Base-by-base conservation (phyloP, 2,888 invertebrate species). In the Eutolmus rufibarbis region DNA sequence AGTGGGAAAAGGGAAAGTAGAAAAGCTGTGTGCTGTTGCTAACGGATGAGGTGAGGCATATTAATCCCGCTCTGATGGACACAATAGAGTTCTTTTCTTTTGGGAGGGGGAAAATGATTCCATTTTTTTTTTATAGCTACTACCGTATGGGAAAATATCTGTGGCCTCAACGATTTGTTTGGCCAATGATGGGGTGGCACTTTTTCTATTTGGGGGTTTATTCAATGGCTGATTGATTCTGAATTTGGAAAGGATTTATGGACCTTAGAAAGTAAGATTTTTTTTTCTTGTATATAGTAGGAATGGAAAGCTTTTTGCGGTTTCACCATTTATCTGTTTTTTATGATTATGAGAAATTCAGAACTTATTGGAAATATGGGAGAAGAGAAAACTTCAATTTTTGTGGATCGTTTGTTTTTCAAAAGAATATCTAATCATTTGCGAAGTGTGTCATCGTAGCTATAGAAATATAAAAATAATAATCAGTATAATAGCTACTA, bases 21-120 rank as follows among this genome's bases (percentile, higher is more conserved):
- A 34, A 34, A 76, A 76, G 37, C n/a, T 76, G 19, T 56, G 57
- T 43, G 74, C 34, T 85, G 85, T 85, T 85, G 85, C 85, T 46
- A 74, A 85, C 40, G 74, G 23, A 19, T 74, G 85, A 85, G 85
- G 66, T 66, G 66, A 66, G 66, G 66, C 66, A 66, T 28, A 66
- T 66, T 66, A 66, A 28, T 66, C 66, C 66, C 66, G 28, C 66
- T 66, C 66, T 66, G 66, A 66, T 66, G 66, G 28, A 66, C 66
- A 66, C 66, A 66, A 56, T 56, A 56, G 56, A 56, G 12, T 66
- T 23, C 23, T 66, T 66, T 66, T 66, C 16, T 14, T 46, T 46
- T 16, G 43, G 16, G 4, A 14, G 43, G 40, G 8, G 66, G 66
- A 23, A 19, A 9, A 66, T 51, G 23, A 57, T 66, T 46, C 43